phyloP scores from a whole-genome alignment of 2,113 vertebrate genomes.

The Polypterus senegalus region DNA sequence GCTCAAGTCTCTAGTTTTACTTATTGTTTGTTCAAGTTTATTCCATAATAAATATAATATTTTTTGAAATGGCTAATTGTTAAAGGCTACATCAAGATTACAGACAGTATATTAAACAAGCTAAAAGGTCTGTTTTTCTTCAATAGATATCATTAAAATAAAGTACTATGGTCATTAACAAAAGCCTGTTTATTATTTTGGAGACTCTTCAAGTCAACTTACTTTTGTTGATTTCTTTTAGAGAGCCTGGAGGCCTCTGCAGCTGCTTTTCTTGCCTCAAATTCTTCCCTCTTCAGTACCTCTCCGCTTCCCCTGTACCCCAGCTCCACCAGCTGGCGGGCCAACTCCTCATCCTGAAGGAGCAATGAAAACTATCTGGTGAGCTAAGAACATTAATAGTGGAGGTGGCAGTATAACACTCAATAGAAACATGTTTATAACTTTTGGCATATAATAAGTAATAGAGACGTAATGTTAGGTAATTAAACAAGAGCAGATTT shows the following conservation, averaged over 20 bases:
- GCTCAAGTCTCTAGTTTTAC: too few species aligned
- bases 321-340: constrained; percentile 63
- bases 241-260: constrained; percentile 43
- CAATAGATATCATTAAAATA: too few species aligned
- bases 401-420: not conserved
- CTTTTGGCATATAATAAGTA: not conserved
- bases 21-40: too few species aligned
- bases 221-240: constrained; percentile 48
- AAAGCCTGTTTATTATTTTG: not conserved
- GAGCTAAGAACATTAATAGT: constrained; percentile 13
- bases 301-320: constrained; percentile 54
- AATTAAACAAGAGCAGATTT: not conserved
- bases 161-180: too few species aligned
- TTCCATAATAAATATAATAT: too few species aligned
- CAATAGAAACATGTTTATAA: not conserved
- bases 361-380: constrained; percentile 22
- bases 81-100: too few species aligned
- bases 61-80: too few species aligned
- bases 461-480: not conserved
- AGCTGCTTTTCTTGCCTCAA: constrained; percentile 55
- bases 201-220: constrained; percentile 32
- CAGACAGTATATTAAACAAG: too few species aligned
- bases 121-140: too few species aligned
- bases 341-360: constrained; percentile 52
- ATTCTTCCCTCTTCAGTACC: constrained; percentile 60